phyloP scores from a whole-genome alignment of 2,113 vertebrate species.

The Cebidichthys violaceus region DNA sequence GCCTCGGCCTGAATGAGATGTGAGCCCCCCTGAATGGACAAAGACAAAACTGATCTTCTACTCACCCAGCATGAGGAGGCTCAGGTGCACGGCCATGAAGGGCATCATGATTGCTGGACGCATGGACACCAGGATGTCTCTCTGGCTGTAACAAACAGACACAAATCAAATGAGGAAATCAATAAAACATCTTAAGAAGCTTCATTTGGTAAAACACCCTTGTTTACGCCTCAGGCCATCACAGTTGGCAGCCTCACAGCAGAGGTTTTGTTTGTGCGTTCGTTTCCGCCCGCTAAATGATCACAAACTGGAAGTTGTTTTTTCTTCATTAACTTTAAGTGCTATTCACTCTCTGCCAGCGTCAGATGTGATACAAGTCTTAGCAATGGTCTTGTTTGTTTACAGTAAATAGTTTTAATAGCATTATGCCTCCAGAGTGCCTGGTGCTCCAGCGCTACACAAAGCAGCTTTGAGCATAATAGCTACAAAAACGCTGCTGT shows the following conservation, averaged over 20 bases:
- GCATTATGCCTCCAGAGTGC: neutral
- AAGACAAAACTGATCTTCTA: conserved; percentile 2
- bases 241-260: neutral
- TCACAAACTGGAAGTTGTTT: neutral
- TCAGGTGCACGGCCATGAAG: conserved; percentile 61
- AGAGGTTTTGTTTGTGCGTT: neutral
- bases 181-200: neutral
- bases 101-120: conserved; percentile 39
- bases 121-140: conserved; percentile 40
- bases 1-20: neutral
- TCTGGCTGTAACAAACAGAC: conserved; percentile 66
- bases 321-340: neutral
- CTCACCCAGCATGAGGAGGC: conserved; percentile 81
- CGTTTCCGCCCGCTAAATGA: neutral
- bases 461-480: neutral
- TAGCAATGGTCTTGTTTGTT: neutral
- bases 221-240: neutral
- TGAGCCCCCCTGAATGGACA: neutral
- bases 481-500: neutral
- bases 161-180: conserved; percentile 15
- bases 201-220: neutral
- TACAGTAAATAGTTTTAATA: neutral
- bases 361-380: neutral
- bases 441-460: neutral
- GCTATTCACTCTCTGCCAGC: too few species aligned